Percentiles rank a stretch among this genome's conserved stretches.
These are phyloP conservation scores for Melanchra persicariae DNA, from an alignment of 2,888 invertebrate genomes.

Conservation along the genomic window DNA sequence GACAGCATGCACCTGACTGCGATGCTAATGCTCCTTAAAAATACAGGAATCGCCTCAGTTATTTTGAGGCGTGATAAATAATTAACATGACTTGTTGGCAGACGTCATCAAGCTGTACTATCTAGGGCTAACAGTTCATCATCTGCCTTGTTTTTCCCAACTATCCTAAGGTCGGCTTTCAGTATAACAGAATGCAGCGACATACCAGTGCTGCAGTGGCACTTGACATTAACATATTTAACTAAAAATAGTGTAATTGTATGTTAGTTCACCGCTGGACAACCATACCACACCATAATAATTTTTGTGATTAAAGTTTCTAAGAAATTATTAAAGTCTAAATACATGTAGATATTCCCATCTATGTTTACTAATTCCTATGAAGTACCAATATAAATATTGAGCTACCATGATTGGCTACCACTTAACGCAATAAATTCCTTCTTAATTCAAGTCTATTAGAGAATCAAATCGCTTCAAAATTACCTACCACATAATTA, in stretches of 20 bases:
- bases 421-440: slow-evolving; percentile 42
- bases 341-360: background rate
- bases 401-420: slow-evolving; percentile 25
- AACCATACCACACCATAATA: background rate
- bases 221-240: no score
- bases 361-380: background rate
- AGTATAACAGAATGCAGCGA: background rate
- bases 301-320: background rate
- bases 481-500: slow-evolving; percentile 61
- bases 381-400: slow-evolving; percentile 31
- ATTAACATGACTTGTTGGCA: background rate
- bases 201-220: no score
- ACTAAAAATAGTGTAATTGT: no score
- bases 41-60: background rate
- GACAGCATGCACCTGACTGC: no score
- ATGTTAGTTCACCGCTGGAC: background rate
- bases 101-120: background rate
- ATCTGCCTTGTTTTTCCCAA: background rate
- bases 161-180: background rate
- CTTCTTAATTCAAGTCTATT: slow-evolving; percentile 47
- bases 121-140: background rate
- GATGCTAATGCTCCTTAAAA: background rate
- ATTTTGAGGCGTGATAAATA: slow-evolving; percentile 26
- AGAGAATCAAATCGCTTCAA: slow-evolving; percentile 42
- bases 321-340: background rate